Conservation (phyloP, 2,797 vertebrate species). For the Rhinoraja longicauda region DNA sequence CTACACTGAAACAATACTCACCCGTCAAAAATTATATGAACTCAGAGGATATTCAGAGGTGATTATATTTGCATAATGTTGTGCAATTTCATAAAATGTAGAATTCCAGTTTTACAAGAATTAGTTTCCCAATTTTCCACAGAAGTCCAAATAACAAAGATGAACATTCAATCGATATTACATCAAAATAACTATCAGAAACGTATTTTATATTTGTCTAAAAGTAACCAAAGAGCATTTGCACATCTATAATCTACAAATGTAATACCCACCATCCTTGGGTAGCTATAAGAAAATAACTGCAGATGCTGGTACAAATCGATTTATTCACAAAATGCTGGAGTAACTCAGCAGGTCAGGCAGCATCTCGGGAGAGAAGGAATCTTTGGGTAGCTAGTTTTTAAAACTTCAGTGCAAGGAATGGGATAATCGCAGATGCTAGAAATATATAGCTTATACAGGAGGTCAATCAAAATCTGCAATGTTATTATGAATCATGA, state of each 20-base stretch:
- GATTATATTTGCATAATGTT: no score
- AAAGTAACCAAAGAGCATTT: not conserved
- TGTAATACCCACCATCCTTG: not conserved
- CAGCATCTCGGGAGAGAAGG: no score
- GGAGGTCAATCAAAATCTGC: no score
- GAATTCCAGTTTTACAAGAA: not conserved
- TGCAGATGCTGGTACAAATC: no score
- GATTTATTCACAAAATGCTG: no score
- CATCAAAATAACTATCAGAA: not conserved
- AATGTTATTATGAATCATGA: no score
- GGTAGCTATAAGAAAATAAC: no score
- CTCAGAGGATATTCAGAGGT: not conserved
- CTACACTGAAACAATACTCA: not conserved
- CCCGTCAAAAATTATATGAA: not conserved
- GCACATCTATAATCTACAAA: no score
- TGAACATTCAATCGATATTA: not conserved
- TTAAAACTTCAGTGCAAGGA: not conserved
- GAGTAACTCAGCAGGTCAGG: no score
- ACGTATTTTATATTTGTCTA: not conserved
- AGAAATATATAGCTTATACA: not conserved
- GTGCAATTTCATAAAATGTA: not conserved
- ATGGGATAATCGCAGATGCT: not conserved
- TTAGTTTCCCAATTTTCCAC: not conserved
- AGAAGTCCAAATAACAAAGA: not conserved
- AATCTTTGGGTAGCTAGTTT: not conserved